Base-by-base conservation (phyloP, 1,140 invertebrate genomes). In the Halictus rubicundus region DNA sequence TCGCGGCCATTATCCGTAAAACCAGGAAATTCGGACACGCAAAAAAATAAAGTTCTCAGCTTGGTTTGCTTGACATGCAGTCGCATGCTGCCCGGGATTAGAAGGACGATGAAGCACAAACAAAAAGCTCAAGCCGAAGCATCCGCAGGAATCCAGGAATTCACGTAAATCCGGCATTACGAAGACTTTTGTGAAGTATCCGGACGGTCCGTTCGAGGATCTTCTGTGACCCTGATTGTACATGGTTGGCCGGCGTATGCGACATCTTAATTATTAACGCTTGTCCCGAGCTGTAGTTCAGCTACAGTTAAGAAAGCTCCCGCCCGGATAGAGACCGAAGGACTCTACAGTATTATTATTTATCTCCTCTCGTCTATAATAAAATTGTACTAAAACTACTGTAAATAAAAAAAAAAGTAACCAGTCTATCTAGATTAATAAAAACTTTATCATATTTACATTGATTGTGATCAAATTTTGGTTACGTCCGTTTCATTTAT, bases 261-360 rank as follows among this genome's bases (percentile, higher is more conserved):
- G 65, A 39, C 32, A 66, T 70, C 80, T 85, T 85, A 86, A 86
- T 86, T 86, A 86, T 75, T 57, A 82, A 84, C 74, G 74, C 57
- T 39, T 74, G 78, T 80, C 61, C n/a, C 59, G 4, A 25, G 61
- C 70, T 82, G 78, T 86, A 82, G 82, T 86, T 85, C 85, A 82
- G 85, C 8, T 68, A 14, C 2, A 46, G 10, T 46, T 14, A 3
- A 14, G 10, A 32, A 5, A 5, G 32, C 3, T 3, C 32, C 32
- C 32, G 32, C 32, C 3, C 32, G 32, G 2, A 32, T 32, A n/a
- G n/a, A n/a, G n/a, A 3, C 5, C 32, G 32, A 32, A 32, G 32
- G 32, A 32, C 32, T 32, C 32, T 32, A 32, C 32, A 32, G 32
- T 32, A 4, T 5, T 32, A 32, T 32, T 32, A 32, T 32, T 32